These are phyloP conservation scores for Harpegnathos saltator DNA, from an alignment of 1,140 invertebrate species.

Conservation along the genomic window DNA sequence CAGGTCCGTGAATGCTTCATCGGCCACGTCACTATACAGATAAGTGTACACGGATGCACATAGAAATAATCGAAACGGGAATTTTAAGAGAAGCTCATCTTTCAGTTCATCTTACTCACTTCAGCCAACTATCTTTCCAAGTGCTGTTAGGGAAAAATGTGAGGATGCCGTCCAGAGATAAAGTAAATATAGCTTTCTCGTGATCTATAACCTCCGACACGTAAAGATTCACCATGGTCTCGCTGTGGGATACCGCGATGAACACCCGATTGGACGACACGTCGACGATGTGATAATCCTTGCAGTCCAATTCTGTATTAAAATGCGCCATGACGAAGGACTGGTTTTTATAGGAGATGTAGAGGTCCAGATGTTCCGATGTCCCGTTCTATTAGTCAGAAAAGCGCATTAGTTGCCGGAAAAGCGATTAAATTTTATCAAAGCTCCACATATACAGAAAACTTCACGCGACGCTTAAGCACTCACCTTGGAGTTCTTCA, in stretches of 20 bases:
- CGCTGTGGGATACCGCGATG: constrained; percentile 93
- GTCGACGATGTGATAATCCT: constrained; percentile 94
- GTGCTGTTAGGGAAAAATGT: constrained; percentile 93
- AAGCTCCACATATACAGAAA: not conserved
- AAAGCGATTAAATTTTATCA: not conserved
- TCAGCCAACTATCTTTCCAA: constrained; percentile 93
- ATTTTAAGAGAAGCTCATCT: constrained; percentile 28
- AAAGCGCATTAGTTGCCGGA: not conserved
- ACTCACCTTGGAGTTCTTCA: constrained; percentile 77
- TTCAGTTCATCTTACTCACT: constrained; percentile 87
- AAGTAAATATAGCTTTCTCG: constrained; percentile 89
- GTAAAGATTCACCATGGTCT: constrained; percentile 92
- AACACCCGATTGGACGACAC: constrained; percentile 93
- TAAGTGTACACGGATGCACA: constrained; percentile 45
- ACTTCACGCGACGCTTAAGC: not conserved
- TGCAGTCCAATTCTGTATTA: constrained; percentile 88
- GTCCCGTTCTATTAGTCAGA: constrained; percentile 37
- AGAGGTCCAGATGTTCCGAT: constrained; percentile 88
- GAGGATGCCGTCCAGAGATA: constrained; percentile 93
- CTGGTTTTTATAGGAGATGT: constrained; percentile 91
- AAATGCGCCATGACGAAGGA: constrained; percentile 91
- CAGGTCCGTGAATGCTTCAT: constrained; percentile 95
- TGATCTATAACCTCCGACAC: constrained; percentile 88
- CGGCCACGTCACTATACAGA: constrained; percentile 89
- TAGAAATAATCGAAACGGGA: not conserved